Percentiles rank a stretch among this genome's conserved stretches.
These are phyloP conservation scores for Andrena haemorrhoa DNA, from an alignment of 2,888 invertebrate genomes.

Conservation along the genomic window DNA sequence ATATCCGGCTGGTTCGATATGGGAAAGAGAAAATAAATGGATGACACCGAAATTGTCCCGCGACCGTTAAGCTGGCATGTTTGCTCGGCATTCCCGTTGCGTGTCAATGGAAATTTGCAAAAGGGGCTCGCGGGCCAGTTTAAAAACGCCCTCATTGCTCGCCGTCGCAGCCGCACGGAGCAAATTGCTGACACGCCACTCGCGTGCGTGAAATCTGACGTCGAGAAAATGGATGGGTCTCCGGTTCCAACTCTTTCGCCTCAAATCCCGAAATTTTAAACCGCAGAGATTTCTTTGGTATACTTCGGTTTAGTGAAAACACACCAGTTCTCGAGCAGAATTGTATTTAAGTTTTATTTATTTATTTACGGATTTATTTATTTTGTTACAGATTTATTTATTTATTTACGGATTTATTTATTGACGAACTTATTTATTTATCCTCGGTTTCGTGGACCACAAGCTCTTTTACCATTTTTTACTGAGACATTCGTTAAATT, in stretches of 20 bases:
- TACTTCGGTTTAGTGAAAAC: not conserved
- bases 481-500: no score
- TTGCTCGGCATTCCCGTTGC: conserved; percentile 60
- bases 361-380: no score
- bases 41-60: conserved; percentile 64
- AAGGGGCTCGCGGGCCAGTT: conserved; percentile 59
- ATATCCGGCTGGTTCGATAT: conserved; percentile 60
- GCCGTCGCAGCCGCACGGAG: not conserved
- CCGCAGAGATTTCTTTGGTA: no score
- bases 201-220: not conserved
- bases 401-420: no score
- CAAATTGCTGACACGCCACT: conserved; percentile 19
- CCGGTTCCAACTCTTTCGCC: not conserved
- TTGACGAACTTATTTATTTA: no score
- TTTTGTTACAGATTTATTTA: no score
- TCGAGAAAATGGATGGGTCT: not conserved
- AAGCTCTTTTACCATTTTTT: no score
- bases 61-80: conserved; percentile 62
- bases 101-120: conserved; percentile 70
- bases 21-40: conserved; percentile 71
- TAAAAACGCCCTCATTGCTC: conserved; percentile 33
- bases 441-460: no score
- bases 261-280: not conserved
- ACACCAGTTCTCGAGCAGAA: no score
- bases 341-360: no score